Evolutionary conservation across 30 jellyfish, hydroid and myxozoan species (phyloP), one percentile per base, ranked within the genome.

Genomic region (Aurelia sp.): DNA sequence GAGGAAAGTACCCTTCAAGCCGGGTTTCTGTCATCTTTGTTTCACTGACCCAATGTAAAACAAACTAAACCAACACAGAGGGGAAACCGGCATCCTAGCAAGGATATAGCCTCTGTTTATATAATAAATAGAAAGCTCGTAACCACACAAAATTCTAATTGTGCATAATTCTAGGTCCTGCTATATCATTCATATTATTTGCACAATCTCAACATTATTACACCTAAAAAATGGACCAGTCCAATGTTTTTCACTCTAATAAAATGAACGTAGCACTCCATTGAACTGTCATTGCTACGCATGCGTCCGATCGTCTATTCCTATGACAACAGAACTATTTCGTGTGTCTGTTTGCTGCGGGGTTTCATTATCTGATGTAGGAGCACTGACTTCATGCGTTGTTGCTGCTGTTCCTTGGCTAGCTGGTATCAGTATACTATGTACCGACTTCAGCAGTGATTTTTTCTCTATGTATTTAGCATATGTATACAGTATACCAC

Each of bases 381-480:
- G 52, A 21, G 70, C 67, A 21, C 18, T 12, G 19, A 11, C 24
- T 35, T 76, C 17, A 41, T 38, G 27, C 7, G 24, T 35, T 16
- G 53, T 27, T 51, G 41, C 16, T 31, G 35, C 82, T 5, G 61
- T 57, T 21, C 41, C 48, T 18, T 59, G 30, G 63, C 4, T 22
- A 10, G 72, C 19, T 60, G 89, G 89, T 31, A 78, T 48, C 38
- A 78, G 18, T 20, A 78, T 12, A 51, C 38, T 78, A 30, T 41
- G 62, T 6, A 88, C 57, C 19, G 82, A 33, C 8, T 76, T 73
- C 51, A 92, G 73, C 12, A 57, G 71, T 2, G 89, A 53, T 53
- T 59, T 88, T 72, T 95, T 95, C 84, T 95, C 97, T 10, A 64
- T 16, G 75, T 89, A 95, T 74, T 95, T 95, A 12, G 93, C 96